Evolutionary conservation across 2,113 vertebrate genomes (phyloP), one percentile per base, ranked within the genome.

Genomic region (Crotophaga sulcirostris): DNA sequence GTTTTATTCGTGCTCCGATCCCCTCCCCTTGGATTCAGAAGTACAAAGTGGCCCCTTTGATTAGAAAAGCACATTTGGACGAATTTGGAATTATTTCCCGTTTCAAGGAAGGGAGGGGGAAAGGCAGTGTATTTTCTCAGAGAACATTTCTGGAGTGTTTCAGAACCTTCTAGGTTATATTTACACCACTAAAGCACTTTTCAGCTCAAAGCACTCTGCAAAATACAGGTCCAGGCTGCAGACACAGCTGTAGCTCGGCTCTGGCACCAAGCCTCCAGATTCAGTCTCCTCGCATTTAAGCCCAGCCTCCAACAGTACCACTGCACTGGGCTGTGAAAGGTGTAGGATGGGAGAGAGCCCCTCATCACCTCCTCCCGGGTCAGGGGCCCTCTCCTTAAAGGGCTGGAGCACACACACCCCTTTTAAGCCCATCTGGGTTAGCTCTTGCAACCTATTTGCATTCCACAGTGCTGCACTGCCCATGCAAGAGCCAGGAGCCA

Each of bases 41-140:
- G 90, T 29, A 68, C 80, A 92, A 95, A 95, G 73, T 49, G 83
- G 90, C 91, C 86, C 87, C 49, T 94, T 92, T 95, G 93, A 96
- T 94, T 94, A 90, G 76, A 93, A 97, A 95, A 64, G 74, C 93
- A 91, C 92, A 80, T 92, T 93, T 77, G 87, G 84, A 86, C 93
- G 68, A 74, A 73, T 79, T 44, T 79, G 55, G 84, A 96, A 92
- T 92, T 79, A 82, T 95, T 93, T 93, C 93, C 84, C 9, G 1
- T 89, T 52, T 0, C 2, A 93, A 68, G 55, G 47, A 78, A 62
- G 84, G 90, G 69, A 58, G 25, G 34, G 66, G 40, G 33, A 16
- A 80, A 72, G 56, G 88, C 67, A 74, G 13, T 6, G 2, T 31
- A 52, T 87, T 92, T 95, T 66, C 82, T 89, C 76, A 49, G 63